Evolutionary conservation across 2,888 invertebrate genomes (phyloP), one percentile per base, ranked within the genome.

Genomic region (Rugalucina vietnamica): DNA sequence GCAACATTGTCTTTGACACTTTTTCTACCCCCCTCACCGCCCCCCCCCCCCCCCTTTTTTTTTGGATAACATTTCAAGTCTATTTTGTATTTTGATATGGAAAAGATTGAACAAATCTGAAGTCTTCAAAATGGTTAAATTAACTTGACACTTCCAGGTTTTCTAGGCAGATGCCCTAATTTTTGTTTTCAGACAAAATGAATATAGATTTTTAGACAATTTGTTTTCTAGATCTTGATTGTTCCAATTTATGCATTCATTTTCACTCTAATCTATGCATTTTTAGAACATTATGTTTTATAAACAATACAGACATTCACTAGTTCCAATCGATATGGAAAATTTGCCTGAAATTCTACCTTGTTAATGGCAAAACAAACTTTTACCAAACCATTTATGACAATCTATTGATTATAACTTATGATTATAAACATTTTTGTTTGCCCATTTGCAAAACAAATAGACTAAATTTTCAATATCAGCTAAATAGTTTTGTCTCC

Each of bases 371-470:
- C 21, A 65, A 34, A 65, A 65, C 34, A 65, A 65, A 65, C 65
- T 34, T 10, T 54, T 18, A 10, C 34, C 21, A 34, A 65, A 65
- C n/a, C n/a, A 65, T 65, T 65, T 65, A 65, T 65, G 65, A 65
- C 65, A 65, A 34, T 18, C 4, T 65, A 65, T 65, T 65, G 65
- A 65, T 65, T 65, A 65, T 65, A 65, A 65, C 65, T 65, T 65
- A 65, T 65, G 65, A 65, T 65, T 65, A 65, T 65, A 65, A 65
- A 65, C 34, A 65, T 29, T 65, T 65, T 65, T 65, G 65, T 65
- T 65, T 65, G 65, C 65, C 65, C 65, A 65, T 65, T 65, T 65
- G 65, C 65, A 65, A 65, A 65, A 65, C 65, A 65, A 65, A 65
- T 65, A 65, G 34, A 65, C 65, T 65, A 65, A 65, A 65, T 65